These are phyloP conservation scores for Carassius carassius DNA, from an alignment of 2,113 vertebrate species.

Conservation along the genomic window DNA sequence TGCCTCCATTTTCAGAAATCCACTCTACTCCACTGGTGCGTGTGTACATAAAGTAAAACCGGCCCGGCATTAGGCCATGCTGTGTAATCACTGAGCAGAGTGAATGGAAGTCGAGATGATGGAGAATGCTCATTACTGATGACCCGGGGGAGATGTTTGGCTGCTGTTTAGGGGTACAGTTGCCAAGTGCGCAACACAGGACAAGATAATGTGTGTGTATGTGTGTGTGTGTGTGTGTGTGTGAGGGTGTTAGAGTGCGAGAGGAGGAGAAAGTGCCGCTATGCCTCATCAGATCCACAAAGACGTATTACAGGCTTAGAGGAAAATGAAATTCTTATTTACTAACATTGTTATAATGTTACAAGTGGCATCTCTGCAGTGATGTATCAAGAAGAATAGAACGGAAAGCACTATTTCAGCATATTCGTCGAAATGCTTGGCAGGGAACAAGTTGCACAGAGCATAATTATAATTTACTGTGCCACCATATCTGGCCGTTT, in stretches of 20 bases:
- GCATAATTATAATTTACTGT: constrained; percentile 42
- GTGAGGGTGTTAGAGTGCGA: constrained; percentile 18
- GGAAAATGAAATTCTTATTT: constrained; percentile 42
- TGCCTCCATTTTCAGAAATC: background rate
- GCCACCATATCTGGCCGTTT: constrained; percentile 23
- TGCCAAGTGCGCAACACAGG: constrained; percentile 61
- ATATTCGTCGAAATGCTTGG: constrained; percentile 21
- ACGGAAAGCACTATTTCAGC: background rate
- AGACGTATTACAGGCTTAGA: constrained; percentile 40
- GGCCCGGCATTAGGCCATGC: constrained; percentile 47
- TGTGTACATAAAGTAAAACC: background rate
- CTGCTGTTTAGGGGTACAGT: constrained; percentile 56
- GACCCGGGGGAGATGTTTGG: constrained; percentile 70
- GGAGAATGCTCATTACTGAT: constrained; percentile 66
- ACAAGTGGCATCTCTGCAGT: constrained; percentile 31
- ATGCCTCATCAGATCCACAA: constrained; percentile 35
- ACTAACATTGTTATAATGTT: constrained; percentile 32
- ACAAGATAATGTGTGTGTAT: constrained; percentile 45
- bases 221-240: constrained; percentile 2
- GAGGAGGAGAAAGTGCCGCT: constrained; percentile 7
- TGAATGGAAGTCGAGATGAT: constrained; percentile 56
- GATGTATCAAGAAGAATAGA: background rate
- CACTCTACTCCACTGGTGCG: background rate
- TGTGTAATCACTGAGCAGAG: constrained; percentile 53
- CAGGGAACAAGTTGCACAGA: constrained; percentile 38